Evolutionary conservation across 2,113 vertebrate species (phyloP), one percentile per base, ranked within the genome.

Genomic region (Ophthalmolycus amberensis): DNA sequence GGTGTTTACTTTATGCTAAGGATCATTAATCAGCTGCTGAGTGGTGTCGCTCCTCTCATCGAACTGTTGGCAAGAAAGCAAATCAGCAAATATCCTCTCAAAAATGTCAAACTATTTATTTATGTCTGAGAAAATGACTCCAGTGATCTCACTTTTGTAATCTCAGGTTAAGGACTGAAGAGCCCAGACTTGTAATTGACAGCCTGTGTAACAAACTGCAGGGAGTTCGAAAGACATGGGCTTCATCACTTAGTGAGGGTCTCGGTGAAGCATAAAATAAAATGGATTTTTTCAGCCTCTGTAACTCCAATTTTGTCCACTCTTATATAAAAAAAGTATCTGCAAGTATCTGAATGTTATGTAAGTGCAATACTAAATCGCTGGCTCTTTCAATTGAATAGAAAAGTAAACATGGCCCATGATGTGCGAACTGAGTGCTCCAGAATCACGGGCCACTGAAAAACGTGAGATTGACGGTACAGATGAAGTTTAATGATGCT

Each of bases 401-500:
- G 63, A 59, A 83, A 75, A 34, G 54, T 25, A 3, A 15, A 81
- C 83, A 80, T 83, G 52, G 60, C 60, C 74, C 56, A 65, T 38
- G 46, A 82, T 54, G 40, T 52, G 20, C 10, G 1, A 58, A 77
- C 37, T 75, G 63, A 34, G 54, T 66, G 52, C 80, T 77, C 4
- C 54, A 62, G 42, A 74, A 58, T 73, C 48, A 75, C 27, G 9
- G 40, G 4, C 18, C 52, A 27, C 11, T 52, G 14, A 37, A 85
- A 78, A 10, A 16, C 18, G 76, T 37, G 34, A 75, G 54, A 83
- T 71, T 60, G 34, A 34, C 34, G 4, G 32, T 34, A 22, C 8
- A 15, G 52, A 75, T 70, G 52, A 81, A 75, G 62, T 40, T 71
- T n/a, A 56, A 69, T 9, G 72, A 79, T 54, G 74, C 69, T 75